Base-by-base conservation (phyloP, 1,140 invertebrate genomes). In the Zaprionus davidi region DNA sequence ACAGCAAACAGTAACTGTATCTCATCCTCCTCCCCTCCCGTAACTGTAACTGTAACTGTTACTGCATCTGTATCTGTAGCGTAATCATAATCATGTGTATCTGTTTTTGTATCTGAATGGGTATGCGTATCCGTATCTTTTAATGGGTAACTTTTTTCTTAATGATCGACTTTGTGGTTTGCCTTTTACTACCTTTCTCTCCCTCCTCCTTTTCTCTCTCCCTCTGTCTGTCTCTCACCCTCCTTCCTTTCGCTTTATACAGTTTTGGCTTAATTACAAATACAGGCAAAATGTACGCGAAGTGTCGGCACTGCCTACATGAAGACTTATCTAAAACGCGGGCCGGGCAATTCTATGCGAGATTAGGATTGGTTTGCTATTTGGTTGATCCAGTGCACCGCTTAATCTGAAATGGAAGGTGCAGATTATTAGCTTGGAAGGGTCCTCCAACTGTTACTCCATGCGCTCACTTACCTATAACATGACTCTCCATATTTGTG, bases 401-500 rank as follows among this genome's bases (percentile, higher is more conserved):
- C 74, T 88, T 85, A 88, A 88, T 88, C 85, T 88, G 64, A n/a
- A 9, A 31, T 22, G 55, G 38, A 28, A 20, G 20, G 17, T 24
- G 2, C 5, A 36, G 15, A 2, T 20, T 1, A 13, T 81, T 69
- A 28, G 49, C 9, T 46, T 46, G 41, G 7, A 2, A 7, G 3
- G 6, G n/a, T 11, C 17, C n/a, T 9, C 6, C 7, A 85, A 85
- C 85, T 82, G 57, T 51, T 3, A 56, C 11, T 12, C 12, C 15
- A 13, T 22, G 6, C 11, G 2, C 34, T 12, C 38, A 84, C 85
- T 74, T 72, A 88, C 92, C 92, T 82, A 93, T 92, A 68, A 93
- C 86, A 83, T 93, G 92, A 81, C 92, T 93, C 74, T 93, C 92
- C 81, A 92, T 92, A 78, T 93, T 92, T 79, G 91, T 91, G 75